These are phyloP conservation scores for Scaptomyza polygonia DNA, from an alignment of 2,888 invertebrate genomes.

Conservation along the genomic window DNA sequence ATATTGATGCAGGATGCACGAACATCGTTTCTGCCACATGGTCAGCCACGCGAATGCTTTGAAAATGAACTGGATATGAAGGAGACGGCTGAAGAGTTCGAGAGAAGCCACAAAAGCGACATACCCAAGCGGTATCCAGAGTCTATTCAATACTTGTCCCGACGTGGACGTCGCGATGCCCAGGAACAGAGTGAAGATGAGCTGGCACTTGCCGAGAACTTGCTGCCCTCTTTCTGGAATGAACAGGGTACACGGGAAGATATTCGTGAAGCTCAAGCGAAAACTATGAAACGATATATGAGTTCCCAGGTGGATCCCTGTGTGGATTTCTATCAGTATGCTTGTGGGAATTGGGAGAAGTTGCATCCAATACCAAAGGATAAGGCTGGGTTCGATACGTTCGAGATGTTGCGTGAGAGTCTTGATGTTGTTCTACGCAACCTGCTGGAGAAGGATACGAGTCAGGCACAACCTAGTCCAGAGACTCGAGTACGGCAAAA, in stretches of 20 bases:
- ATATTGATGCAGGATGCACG: conserved; percentile 87
- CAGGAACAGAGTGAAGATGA: conserved; percentile 28
- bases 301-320: conserved; percentile 90
- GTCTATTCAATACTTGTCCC: conserved; percentile 33
- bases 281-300: conserved; percentile 91
- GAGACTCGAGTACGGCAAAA: conserved; percentile 50
- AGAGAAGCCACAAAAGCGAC: conserved; percentile 30
- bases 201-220: conserved; percentile 35
- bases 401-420: conserved; percentile 94
- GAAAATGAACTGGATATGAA: conserved; percentile 34
- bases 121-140: conserved; percentile 42
- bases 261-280: conserved; percentile 87
- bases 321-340: conserved; percentile 92
- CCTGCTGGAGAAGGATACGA: conserved; percentile 86
- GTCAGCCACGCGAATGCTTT: conserved; percentile 83
- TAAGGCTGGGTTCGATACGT: conserved; percentile 94
- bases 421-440: conserved; percentile 89
- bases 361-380: conserved; percentile 95
- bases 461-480: neutral
- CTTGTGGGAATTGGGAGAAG: conserved; percentile 94
- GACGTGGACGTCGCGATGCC: conserved; percentile 53
- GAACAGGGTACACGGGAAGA: conserved; percentile 84
- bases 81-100: conserved; percentile 9
- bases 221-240: conserved; percentile 80
- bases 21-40: conserved; percentile 87